Evolutionary conservation across 2,113 vertebrate species (phyloP).

Genomic region (Pseudopipra pipra): DNA sequence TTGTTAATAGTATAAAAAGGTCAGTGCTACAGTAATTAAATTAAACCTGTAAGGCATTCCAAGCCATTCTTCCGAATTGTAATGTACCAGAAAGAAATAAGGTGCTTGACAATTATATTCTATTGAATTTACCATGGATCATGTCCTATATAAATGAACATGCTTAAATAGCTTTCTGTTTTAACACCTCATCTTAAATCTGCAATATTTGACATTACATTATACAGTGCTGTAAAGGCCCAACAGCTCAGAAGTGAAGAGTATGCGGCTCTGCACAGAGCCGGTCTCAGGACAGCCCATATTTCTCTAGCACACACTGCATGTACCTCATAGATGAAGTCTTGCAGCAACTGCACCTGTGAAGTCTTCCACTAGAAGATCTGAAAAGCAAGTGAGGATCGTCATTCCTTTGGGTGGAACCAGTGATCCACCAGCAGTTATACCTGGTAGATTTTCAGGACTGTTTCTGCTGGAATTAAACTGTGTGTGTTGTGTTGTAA

Average conservation of each 20-base stretch:
- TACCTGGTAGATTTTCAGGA: not conserved
- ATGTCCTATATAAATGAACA: not conserved
- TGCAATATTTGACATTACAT: not conserved
- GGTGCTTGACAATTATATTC: not conserved
- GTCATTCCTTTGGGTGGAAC: not conserved
- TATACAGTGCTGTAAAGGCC: not conserved
- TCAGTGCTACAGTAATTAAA: slow-evolving; percentile 65
- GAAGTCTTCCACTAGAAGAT: not conserved
- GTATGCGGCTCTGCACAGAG: not conserved
- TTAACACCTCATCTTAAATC: not conserved
- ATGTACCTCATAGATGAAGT: not conserved
- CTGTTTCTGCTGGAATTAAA: not conserved
- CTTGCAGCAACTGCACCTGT: fast-evolving
- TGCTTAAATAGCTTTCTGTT: not conserved
- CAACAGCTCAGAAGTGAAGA: not conserved
- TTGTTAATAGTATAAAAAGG: slow-evolving; percentile 65
- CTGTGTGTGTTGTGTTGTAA: not conserved
- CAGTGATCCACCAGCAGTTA: fast-evolving
- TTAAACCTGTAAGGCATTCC: slow-evolving; percentile 57
- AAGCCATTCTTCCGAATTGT: not conserved
- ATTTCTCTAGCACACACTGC: not conserved
- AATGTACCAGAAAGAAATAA: not conserved
- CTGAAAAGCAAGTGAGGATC: not conserved
- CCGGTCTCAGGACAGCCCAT: not conserved
- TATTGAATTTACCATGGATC: not conserved